phyloP scores from a whole-genome alignment of 2,888 invertebrate genomes.

The Cheilosia vernalis region DNA sequence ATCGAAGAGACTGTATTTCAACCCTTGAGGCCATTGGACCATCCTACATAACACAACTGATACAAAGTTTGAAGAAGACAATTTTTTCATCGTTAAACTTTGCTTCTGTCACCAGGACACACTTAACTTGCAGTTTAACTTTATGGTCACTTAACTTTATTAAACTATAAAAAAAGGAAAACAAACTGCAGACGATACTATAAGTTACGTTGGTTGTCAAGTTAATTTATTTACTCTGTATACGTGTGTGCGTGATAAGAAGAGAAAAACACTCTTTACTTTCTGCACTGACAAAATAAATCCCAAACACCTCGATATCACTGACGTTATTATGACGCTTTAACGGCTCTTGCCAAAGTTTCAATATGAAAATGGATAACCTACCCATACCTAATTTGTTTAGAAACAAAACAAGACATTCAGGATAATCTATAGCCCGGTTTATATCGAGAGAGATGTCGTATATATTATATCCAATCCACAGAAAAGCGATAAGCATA shows the following conservation, averaged over 20 bases:
- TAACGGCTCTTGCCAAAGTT: conserved; percentile 53
- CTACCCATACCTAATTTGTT: conserved; percentile 1
- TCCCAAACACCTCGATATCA: conserved; percentile 8
- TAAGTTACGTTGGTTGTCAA: background rate
- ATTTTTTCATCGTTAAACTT: conserved; percentile 18
- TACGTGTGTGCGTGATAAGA: conserved; percentile 1
- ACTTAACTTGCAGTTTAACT: conserved; percentile 61
- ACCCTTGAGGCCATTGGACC: conserved; percentile 13
- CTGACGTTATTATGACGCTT: conserved; percentile 32
- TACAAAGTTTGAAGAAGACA: conserved; percentile 11
- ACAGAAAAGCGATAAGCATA: conserved; percentile 46
- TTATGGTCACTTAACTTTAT: conserved; percentile 65
- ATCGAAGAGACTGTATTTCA: conserved; percentile 28
- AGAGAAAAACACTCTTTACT: background rate
- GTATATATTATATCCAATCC: conserved; percentile 19
- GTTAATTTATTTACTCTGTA: conserved; percentile 7
- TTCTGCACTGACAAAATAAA: background rate
- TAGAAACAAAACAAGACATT: no score
- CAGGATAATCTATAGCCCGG: background rate
- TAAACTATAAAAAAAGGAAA: conserved; percentile 39
- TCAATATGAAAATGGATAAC: conserved; percentile 24
- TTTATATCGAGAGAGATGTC: background rate
- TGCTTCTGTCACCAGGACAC: conserved; percentile 44
- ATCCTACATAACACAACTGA: background rate
- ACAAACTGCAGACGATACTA: conserved; percentile 7